Evolutionary conservation across 1,140 invertebrate species (phyloP).

Genomic region (Oedothorax gibbosus): DNA sequence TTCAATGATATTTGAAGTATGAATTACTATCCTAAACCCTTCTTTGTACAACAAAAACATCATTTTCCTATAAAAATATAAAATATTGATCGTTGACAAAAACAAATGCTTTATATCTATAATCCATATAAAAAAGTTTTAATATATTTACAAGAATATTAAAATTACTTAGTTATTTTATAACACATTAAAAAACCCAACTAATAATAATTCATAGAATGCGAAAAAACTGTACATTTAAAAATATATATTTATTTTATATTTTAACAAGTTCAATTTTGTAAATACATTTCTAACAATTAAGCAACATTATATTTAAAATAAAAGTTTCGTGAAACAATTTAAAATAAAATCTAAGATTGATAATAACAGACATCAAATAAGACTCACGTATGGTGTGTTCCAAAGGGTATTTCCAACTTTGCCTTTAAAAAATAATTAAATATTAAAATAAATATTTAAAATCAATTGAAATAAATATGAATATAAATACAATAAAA

Average conservation of each 20-base stretch:
- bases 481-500: no score
- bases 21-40: conserved; percentile 86
- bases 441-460: neutral
- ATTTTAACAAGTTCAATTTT: neutral
- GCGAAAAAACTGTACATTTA: no score
- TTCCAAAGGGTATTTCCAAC: conserved; percentile 77
- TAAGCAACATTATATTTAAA: no score
- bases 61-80: conserved; percentile 81
- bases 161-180: neutral
- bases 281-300: no score
- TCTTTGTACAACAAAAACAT: conserved; percentile 85
- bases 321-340: no score
- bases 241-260: neutral
- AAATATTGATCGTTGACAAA: conserved; percentile 2
- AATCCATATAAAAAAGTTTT: neutral
- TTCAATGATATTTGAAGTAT: conserved; percentile 91
- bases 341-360: neutral
- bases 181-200: neutral
- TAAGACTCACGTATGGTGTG: conserved; percentile 83
- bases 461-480: neutral
- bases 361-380: neutral
- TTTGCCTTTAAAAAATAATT: conserved; percentile 64
- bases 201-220: no score
- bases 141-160: neutral
- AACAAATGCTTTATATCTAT: neutral